Percentiles rank a stretch among this genome's conserved stretches.
These are phyloP conservation scores for Apistogramma diplotaenia DNA, from an alignment of 2,113 vertebrate species.

Conservation along the genomic window DNA sequence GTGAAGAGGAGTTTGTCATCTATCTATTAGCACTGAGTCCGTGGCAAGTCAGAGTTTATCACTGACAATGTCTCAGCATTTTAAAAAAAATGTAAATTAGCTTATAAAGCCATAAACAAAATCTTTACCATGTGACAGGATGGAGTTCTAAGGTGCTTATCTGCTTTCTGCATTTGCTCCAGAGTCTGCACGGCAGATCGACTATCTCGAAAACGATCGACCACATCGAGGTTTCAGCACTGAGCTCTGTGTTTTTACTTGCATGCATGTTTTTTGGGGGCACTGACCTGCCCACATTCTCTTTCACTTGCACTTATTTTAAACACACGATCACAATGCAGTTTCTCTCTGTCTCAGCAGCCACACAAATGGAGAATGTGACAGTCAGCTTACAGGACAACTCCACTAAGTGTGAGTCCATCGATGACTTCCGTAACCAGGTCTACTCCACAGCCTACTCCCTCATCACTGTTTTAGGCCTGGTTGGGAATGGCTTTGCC, in stretches of 20 bases:
- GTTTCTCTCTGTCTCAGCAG: constrained; percentile 8
- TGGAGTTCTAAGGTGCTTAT: neutral
- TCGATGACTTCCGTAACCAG: constrained; percentile 91
- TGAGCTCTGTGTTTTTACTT: neutral
- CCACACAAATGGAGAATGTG: constrained; percentile 35
- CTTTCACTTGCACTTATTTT: neutral
- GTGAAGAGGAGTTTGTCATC: neutral
- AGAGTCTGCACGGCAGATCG: neutral
- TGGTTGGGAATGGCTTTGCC: constrained; percentile 87
- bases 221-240: neutral
- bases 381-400: neutral
- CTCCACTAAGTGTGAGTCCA: constrained; percentile 52
- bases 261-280: no score
- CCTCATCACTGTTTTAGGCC: constrained; percentile 85
- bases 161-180: neutral
- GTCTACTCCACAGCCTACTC: constrained; percentile 91
- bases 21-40: neutral
- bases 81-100: neutral
- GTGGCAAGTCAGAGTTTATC: neutral
- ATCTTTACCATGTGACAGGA: neutral
- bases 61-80: neutral
- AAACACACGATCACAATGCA: neutral
- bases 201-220: constrained; percentile 1
- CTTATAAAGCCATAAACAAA: neutral
- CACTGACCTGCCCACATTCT: neutral